Evolutionary conservation across 2,888 invertebrate genomes (phyloP).

Genomic region (Elysia crispata): DNA sequence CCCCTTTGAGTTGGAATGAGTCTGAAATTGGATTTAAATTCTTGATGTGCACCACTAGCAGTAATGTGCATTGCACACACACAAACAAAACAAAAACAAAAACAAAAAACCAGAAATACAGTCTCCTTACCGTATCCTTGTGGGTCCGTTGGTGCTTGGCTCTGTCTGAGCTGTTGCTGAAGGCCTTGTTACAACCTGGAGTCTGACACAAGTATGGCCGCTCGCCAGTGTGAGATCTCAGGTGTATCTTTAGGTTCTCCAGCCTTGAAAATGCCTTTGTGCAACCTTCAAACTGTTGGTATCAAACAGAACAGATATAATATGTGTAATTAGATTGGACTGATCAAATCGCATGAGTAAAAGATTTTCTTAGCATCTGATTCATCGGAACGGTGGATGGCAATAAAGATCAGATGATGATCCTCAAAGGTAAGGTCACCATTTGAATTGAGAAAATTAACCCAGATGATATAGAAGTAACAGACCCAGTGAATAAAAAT

Average conservation of each 20-base stretch:
- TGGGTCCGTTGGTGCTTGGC: slow-evolving; percentile 99
- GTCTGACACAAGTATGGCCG: slow-evolving; percentile 98
- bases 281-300: slow-evolving; percentile 83
- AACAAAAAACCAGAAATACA: too few species aligned
- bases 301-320: slow-evolving; percentile 44
- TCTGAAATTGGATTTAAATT: too few species aligned
- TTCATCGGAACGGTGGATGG: background rate
- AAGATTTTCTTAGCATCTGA: background rate
- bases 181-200: slow-evolving; percentile 97
- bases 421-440: too few species aligned
- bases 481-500: too few species aligned
- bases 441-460: too few species aligned
- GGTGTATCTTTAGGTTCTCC: slow-evolving; percentile 98
- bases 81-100: too few species aligned
- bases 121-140: slow-evolving; percentile 94
- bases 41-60: too few species aligned
- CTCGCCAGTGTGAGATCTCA: slow-evolving; percentile 84
- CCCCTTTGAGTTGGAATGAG: too few species aligned
- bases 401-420: background rate
- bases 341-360: background rate
- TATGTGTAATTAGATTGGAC: background rate
- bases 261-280: slow-evolving; percentile 97
- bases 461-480: too few species aligned
- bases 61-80: too few species aligned
- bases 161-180: slow-evolving; percentile 98